These are phyloP conservation scores for Oscheius sp. DNA, from an alignment of 2,888 invertebrate species.

Conservation along the genomic window DNA sequence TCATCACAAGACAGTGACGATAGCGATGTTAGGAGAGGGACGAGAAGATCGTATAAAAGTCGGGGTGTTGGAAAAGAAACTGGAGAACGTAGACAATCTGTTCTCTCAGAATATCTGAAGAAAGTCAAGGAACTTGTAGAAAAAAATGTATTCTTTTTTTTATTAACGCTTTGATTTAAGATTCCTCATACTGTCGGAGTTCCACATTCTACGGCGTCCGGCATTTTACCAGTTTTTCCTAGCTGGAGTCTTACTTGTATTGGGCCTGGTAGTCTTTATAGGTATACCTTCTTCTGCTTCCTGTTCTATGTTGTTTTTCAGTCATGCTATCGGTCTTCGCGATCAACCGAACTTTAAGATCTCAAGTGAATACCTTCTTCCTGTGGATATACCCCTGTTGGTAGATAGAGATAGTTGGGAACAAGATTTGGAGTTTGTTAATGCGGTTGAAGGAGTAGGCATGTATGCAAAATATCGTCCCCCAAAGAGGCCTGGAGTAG, in stretches of 20 bases:
- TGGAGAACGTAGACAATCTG: slow-evolving; percentile 20
- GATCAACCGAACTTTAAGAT: slow-evolving; percentile 90
- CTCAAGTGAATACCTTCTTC: slow-evolving; percentile 87
- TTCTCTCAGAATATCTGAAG: slow-evolving; percentile 1
- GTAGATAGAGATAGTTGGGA: slow-evolving; percentile 26
- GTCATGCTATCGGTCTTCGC: slow-evolving; percentile 77
- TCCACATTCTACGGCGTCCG: slow-evolving; percentile 82
- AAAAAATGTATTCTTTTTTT: slow-evolving; percentile 13
- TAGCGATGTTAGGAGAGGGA: background rate
- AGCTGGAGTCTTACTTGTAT: slow-evolving; percentile 90
- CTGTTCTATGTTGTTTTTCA: slow-evolving; percentile 25
- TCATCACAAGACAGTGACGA: background rate
- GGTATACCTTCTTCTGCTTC: too few relatives aligned
- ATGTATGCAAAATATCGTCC: slow-evolving; percentile 12
- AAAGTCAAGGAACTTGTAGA: slow-evolving; percentile 4
- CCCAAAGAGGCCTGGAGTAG: background rate
- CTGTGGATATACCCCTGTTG: slow-evolving; percentile 83
- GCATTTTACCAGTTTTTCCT: slow-evolving; percentile 83
- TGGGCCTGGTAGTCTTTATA: slow-evolving; percentile 88
- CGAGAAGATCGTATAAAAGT: background rate
- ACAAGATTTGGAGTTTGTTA: slow-evolving; percentile 22
- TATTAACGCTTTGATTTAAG: background rate
- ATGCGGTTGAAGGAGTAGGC: slow-evolving; percentile 27
- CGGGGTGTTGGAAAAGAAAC: background rate
- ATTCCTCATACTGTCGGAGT: slow-evolving; percentile 83